A percentile compares a stretch with the other conserved stretches of the same genome.
Evolutionary conservation across 1,140 invertebrate genomes (phyloP).

Genomic region (Drosophila arizonae): DNA sequence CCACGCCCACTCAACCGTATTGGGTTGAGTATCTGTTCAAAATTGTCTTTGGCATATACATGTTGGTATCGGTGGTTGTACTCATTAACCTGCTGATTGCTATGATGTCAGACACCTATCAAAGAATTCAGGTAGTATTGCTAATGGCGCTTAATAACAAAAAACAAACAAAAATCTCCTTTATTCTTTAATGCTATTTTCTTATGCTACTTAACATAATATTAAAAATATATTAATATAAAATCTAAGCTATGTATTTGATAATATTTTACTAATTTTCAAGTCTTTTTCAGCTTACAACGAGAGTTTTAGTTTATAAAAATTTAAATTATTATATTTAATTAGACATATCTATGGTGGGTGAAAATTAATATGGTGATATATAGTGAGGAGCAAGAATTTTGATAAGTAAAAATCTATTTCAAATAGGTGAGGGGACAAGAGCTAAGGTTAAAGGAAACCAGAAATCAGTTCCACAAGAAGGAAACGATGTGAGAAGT

Average conservation of each 20-base stretch:
- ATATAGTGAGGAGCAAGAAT: not conserved
- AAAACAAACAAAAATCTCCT: conserved; percentile 7
- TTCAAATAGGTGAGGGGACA: no score
- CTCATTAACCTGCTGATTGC: conserved; percentile 99
- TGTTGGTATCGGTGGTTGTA: conserved; percentile 99
- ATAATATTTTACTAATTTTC: conserved; percentile 31
- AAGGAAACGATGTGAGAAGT: not conserved
- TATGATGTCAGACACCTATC: conserved; percentile 99
- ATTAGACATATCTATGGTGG: not conserved
- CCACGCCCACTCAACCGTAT: conserved; percentile 85
- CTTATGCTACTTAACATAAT: conserved; percentile 18
- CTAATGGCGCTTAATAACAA: conserved; percentile 61
- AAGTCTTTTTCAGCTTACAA: conserved; percentile 64
- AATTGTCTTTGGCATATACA: conserved; percentile 94
- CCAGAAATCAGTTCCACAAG: not conserved
- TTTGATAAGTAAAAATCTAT: not conserved
- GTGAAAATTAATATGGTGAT: not conserved
- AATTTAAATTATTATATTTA: not conserved
- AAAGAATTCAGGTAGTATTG: conserved; percentile 94
- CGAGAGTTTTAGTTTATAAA: conserved; percentile 6
- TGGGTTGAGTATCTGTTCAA: conserved; percentile 93
- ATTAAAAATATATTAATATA: conserved; percentile 16
- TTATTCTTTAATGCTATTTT: conserved; percentile 16
- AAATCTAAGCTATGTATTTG: conserved; percentile 60
- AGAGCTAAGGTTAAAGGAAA: not conserved